Evolutionary conservation across 2,113 vertebrate species (phyloP).

Genomic region (Mastomys coucha): DNA sequence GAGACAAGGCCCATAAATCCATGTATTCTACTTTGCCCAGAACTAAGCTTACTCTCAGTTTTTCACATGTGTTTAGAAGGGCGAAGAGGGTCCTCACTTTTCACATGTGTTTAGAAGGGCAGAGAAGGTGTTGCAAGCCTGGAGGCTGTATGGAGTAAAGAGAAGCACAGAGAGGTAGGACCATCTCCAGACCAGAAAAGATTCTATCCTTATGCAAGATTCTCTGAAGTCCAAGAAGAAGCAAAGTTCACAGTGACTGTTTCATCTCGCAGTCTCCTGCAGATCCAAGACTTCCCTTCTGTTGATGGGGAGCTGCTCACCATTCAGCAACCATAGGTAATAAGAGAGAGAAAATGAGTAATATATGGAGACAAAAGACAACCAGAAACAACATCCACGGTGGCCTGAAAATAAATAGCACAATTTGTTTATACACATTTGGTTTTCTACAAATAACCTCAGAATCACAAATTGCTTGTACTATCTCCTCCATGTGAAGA

Average conservation of each 20-base stretch:
- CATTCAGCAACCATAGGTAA: neutral
- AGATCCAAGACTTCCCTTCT: neutral
- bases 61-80: neutral
- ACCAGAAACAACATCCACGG: neutral
- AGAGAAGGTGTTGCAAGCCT: neutral
- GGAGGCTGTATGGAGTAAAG: neutral
- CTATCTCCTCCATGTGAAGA: constrained; percentile 2
- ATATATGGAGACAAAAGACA: neutral
- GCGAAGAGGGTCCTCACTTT: neutral
- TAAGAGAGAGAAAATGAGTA: neutral
- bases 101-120: neutral
- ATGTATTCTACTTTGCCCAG: neutral
- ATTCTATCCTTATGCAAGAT: neutral
- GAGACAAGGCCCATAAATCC: neutral
- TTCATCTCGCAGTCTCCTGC: neutral
- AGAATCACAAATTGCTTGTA: constrained; percentile 14
- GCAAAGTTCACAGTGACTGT: neutral
- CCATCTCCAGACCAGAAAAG: neutral
- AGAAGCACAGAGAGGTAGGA: neutral
- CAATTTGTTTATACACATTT: neutral
- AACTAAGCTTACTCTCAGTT: neutral
- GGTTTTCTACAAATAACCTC: constrained; percentile 19
- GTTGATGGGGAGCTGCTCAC: neutral
- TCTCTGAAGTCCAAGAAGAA: neutral
- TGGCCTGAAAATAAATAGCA: neutral